Conservation (phyloP, 2,888 invertebrate species). For the Ochropacha duplaris region DNA sequence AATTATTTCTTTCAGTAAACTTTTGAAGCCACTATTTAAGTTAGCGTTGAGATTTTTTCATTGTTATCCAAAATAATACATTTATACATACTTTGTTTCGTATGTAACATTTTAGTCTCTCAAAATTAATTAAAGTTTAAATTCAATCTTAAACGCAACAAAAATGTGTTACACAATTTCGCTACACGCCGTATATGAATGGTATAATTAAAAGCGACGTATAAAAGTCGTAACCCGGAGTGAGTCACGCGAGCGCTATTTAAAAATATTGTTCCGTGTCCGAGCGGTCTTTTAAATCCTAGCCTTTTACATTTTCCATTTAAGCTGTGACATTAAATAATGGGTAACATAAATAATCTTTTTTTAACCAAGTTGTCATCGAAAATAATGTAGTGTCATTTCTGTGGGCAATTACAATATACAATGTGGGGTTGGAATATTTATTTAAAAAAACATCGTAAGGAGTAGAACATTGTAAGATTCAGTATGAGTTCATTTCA, state of each 20-base stretch:
- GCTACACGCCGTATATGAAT: neutral
- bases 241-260: conserved; percentile 16
- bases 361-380: conserved; percentile 1
- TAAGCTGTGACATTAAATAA: conserved; percentile 27
- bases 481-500: neutral
- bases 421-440: neutral
- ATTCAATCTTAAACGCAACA: neutral
- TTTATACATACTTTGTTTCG: too few species aligned
- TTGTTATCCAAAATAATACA: too few species aligned
- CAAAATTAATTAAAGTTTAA: neutral
- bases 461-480: too few species aligned
- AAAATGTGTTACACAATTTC: neutral
- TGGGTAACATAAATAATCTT: conserved; percentile 18
- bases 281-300: conserved; percentile 25
- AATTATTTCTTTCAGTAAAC: too few species aligned
- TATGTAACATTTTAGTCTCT: too few species aligned
- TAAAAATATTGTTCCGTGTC: conserved; percentile 13
- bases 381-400: neutral
- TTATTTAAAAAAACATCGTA: too few species aligned
- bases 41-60: too few species aligned
- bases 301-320: conserved; percentile 21
- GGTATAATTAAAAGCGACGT: neutral
- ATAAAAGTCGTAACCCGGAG: neutral
- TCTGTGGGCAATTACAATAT: neutral
- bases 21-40: too few species aligned